A percentile compares a stretch with the other conserved stretches of the same genome.
Evolutionary conservation across 1,140 invertebrate species (phyloP).

Genomic region (Ericerus pela): DNA sequence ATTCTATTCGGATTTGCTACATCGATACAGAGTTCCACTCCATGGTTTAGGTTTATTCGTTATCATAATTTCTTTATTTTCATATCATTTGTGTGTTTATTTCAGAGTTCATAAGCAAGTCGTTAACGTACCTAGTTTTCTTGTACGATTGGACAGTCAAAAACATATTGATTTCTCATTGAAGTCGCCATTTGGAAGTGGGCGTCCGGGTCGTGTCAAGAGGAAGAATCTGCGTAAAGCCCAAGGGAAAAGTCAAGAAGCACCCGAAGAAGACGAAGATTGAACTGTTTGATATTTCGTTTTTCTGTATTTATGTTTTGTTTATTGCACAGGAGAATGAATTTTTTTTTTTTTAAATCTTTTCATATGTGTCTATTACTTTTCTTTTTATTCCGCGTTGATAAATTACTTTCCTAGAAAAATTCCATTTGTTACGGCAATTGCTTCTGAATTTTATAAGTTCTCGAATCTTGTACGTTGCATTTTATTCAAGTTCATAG

Average conservation of each 20-base stretch:
- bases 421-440: too few species aligned
- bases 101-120: constrained; percentile 95
- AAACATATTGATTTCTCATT: constrained; percentile 99
- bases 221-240: constrained; percentile 97
- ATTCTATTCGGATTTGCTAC: too few species aligned
- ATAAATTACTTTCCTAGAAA: too few species aligned
- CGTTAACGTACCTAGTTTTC: constrained; percentile 97
- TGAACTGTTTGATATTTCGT: constrained; percentile 30
- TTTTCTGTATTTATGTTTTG: not conserved
- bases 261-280: constrained; percentile 85
- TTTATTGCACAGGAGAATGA: not conserved
- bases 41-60: not conserved
- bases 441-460: too few species aligned
- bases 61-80: not conserved
- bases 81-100: constrained; percentile 19
- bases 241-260: constrained; percentile 28
- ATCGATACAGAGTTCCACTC: too few species aligned
- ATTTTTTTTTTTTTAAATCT: not conserved
- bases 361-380: too few species aligned
- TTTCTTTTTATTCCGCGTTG: too few species aligned
- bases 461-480: too few species aligned
- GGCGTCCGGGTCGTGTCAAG: constrained; percentile 96
- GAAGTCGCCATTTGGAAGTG: constrained; percentile 96
- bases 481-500: too few species aligned
- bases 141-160: constrained; percentile 94